Percentiles rank a stretch among this genome's conserved stretches.
Conservation (phyloP, 2,797 vertebrate species). For the Muraenolepis orangiensis region DNA sequence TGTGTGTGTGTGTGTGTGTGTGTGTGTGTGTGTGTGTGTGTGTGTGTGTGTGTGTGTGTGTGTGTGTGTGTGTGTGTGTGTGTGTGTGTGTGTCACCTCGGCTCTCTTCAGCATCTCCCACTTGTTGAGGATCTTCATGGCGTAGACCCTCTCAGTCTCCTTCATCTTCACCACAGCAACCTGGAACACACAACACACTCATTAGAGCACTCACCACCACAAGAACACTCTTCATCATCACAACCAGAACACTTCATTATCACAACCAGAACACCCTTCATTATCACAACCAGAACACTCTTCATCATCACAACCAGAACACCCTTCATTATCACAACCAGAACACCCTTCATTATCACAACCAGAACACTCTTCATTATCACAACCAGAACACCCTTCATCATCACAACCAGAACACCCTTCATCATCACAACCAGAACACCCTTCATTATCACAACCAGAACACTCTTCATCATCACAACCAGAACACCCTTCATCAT, state of each 20-base stretch:
- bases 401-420: neutral
- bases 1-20: slow-evolving; percentile 14
- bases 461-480: neutral
- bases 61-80: neutral
- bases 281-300: neutral
- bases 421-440: neutral
- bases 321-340: neutral
- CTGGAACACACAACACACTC: slow-evolving; percentile 56
- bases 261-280: neutral
- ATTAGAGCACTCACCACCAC: neutral
- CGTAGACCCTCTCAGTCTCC: slow-evolving; percentile 93
- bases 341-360: neutral
- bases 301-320: neutral
- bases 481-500: neutral
- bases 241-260: neutral
- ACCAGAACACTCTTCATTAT: neutral
- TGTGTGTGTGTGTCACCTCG: slow-evolving; percentile 74
- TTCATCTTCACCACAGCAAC: slow-evolving; percentile 99
- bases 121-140: slow-evolving; percentile 99
- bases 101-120: slow-evolving; percentile 99
- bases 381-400: neutral
- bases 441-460: neutral
- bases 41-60: no score
- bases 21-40: no score
- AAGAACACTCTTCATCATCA: neutral